Evolutionary conservation across 2,888 invertebrate species (phyloP), one percentile per base, ranked within the genome.

Genomic region (Arrhopalites spinosus): DNA sequence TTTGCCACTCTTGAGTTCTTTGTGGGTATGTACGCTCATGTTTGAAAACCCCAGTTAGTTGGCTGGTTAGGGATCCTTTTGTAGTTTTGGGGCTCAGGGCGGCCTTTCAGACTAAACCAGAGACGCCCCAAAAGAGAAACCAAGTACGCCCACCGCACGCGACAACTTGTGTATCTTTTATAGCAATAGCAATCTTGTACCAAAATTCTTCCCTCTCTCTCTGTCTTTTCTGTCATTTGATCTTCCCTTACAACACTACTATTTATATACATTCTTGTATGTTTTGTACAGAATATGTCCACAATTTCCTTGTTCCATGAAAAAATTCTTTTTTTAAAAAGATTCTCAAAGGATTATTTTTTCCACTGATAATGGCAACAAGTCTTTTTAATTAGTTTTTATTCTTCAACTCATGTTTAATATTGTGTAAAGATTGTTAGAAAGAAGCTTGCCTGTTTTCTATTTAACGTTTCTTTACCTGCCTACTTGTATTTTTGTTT

Each of bases 111-210:
- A 11, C 36, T 25, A 36, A 78, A 73, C 66, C 45, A 76, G 79
- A 68, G 81, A 81, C 82, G 81, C 80, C 81, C 81, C 74, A 76
- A 74, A 15, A n/a, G 75, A 72, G 63, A 78, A 74, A 72, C 70
- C 50, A 68, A 69, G 70, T 74, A 81, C 81, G 81, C 81, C 82
- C 78, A 77, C 78, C 78, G 81, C 82, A 82, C 81, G 82, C 81
- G 82, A 82, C 82, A 79, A 79, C 79, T 77, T 78, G 77, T 78
- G 72, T 64, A 71, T 43, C 68, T 56, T 47, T n/a, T n/a, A 7
- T 45, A 45, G 45, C 45, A 7, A n/a, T n/a, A n/a, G 53, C 20
- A 56, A 56, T 8, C n/a, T 13, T 3, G 3, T n/a, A 56, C 2
- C 7, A 47, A 56, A 20, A 59, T 27, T 25, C 50, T 25, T 27